A percentile compares a stretch with the other conserved stretches of the same genome.
These are phyloP conservation scores for Apis florea DNA, from an alignment of 1,140 invertebrate genomes.

Conservation along the genomic window DNA sequence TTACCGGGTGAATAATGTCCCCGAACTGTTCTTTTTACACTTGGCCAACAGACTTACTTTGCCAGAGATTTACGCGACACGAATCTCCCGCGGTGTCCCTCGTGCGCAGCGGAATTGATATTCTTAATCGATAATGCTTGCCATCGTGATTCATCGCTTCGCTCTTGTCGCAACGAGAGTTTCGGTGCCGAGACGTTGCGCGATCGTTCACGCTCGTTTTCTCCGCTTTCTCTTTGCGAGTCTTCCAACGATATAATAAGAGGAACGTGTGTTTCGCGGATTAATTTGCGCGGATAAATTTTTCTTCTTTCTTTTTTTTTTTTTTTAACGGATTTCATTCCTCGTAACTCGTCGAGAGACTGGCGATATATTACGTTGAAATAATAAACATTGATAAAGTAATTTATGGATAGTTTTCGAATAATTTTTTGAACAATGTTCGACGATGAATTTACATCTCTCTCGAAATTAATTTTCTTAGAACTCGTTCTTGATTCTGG, in stretches of 20 bases:
- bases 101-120: constrained; percentile 42
- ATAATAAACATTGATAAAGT: too few relatives aligned
- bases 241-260: background rate
- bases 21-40: constrained; percentile 21
- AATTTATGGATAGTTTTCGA: too few relatives aligned
- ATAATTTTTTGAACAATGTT: too few relatives aligned
- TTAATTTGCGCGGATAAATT: too few relatives aligned
- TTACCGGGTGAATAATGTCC: constrained; percentile 40
- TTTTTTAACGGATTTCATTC: too few relatives aligned
- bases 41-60: constrained; percentile 8
- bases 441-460: too few relatives aligned
- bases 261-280: background rate
- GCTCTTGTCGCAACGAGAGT: background rate
- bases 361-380: too few relatives aligned
- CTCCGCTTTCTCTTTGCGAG: background rate
- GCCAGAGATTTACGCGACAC: constrained; percentile 45
- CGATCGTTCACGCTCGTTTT: background rate
- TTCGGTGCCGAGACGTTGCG: constrained; percentile 11
- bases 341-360: too few relatives aligned
- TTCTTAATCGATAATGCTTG: constrained; percentile 39
- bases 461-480: too few relatives aligned
- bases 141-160: constrained; percentile 31
- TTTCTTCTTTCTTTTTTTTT: too few relatives aligned
- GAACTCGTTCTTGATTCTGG: too few relatives aligned
- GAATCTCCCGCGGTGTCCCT: constrained; percentile 42